Evolutionary conservation across 2,113 vertebrate genomes (phyloP).

Genomic region (Suricata suricatta): DNA sequence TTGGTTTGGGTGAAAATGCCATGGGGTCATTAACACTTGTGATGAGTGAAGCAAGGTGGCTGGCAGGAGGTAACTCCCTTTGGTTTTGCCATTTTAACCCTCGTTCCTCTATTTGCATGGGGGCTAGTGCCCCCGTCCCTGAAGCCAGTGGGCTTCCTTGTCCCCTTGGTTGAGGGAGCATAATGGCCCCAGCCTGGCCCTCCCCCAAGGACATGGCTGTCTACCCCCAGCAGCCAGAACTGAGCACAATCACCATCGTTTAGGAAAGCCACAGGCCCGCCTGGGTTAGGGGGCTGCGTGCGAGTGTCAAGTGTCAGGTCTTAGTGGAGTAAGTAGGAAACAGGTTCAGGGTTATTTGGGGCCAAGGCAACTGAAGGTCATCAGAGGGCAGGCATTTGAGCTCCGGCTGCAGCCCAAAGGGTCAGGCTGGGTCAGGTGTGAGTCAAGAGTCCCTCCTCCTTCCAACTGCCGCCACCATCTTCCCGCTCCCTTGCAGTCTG

Average conservation of each 20-base stretch:
- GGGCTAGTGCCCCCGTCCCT: background rate
- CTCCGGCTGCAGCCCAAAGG: background rate
- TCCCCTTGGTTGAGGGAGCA: background rate
- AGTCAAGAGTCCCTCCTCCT: background rate
- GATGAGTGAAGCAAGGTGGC: accelerated
- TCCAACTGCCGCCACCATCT: accelerated
- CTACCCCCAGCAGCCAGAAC: background rate
- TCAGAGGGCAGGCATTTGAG: background rate
- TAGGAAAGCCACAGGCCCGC: background rate
- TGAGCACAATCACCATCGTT: background rate
- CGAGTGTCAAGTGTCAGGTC: background rate
- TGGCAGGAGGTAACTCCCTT: background rate
- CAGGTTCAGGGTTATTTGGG: background rate
- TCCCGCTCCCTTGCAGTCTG: background rate
- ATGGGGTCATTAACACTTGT: background rate
- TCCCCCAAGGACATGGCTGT: background rate
- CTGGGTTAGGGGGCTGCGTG: accelerated
- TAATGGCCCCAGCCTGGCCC: background rate
- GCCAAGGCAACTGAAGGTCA: slow-evolving; percentile 22
- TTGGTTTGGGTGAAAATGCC: background rate
- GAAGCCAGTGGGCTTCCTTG: background rate
- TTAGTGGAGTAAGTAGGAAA: background rate
- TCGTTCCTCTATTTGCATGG: background rate
- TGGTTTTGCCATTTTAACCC: background rate
- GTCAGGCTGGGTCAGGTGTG: background rate